Evolutionary conservation across 92 coral and sea anemone species (phyloP).

Genomic region (Parazoanthus darwini): DNA sequence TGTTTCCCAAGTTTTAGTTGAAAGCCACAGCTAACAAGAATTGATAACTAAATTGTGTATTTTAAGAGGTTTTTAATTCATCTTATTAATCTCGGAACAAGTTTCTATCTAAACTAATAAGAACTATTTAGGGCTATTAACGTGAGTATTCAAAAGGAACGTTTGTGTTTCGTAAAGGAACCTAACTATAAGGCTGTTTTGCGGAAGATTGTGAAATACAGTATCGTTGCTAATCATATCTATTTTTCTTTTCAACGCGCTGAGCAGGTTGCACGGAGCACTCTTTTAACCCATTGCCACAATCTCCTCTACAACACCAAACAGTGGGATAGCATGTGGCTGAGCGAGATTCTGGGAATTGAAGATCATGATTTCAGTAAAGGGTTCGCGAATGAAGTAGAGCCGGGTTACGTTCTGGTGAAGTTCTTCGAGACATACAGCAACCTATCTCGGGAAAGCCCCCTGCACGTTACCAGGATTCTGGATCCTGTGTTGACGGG

Average conservation of each 20-base stretch:
- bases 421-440: slow-evolving; percentile 70
- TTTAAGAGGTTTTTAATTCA: too few species aligned
- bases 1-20: too few species aligned
- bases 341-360: slow-evolving; percentile 31
- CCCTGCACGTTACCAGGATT: not conserved
- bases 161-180: too few species aligned
- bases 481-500: not conserved
- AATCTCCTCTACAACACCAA: not conserved
- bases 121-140: not conserved
- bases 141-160: too few species aligned
- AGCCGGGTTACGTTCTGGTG: slow-evolving; percentile 59
- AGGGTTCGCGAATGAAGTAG: slow-evolving; percentile 39
- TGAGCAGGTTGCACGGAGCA: not conserved
- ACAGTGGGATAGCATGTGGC: not conserved
- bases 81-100: not conserved
- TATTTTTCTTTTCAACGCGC: not conserved
- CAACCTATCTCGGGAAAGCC: slow-evolving; percentile 39
- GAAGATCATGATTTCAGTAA: slow-evolving; percentile 29
- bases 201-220: too few species aligned
- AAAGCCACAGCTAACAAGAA: too few species aligned
- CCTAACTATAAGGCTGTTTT: too few species aligned
- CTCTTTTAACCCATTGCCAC: not conserved
- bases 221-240: too few species aligned
- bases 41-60: too few species aligned
- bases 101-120: not conserved